phyloP scores from a whole-genome alignment of 2,113 vertebrate species.

The Picathartes gymnocephalus region DNA sequence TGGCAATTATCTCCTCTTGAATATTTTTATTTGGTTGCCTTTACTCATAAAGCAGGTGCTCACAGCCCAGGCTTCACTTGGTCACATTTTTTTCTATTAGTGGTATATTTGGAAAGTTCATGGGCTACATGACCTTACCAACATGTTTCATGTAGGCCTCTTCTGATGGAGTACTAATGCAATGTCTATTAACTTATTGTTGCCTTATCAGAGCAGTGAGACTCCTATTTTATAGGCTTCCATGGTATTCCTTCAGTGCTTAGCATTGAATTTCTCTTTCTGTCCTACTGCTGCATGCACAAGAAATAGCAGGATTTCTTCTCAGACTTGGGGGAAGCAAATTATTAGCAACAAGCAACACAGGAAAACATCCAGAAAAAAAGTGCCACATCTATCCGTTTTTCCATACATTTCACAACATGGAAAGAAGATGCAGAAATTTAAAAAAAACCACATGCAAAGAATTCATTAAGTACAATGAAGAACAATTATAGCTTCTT shows the following conservation, averaged over 20 bases:
- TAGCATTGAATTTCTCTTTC: neutral
- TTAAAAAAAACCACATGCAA: neutral
- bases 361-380: neutral
- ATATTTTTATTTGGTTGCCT: neutral
- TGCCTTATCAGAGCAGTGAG: neutral
- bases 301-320: neutral
- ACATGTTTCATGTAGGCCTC: neutral
- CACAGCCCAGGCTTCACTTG: neutral
- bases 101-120: neutral
- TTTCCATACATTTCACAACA: neutral
- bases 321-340: neutral
- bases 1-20: neutral
- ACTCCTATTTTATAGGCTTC: neutral
- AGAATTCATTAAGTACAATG: neutral
- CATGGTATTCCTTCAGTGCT: neutral
- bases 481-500: neutral
- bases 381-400: neutral
- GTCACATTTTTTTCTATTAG: neutral
- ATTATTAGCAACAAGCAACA: neutral
- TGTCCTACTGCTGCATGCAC: neutral
- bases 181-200: neutral
- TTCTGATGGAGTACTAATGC: accelerated
- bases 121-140: neutral
- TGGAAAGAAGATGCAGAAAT: neutral
- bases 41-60: neutral